Evolutionary conservation across 2,888 invertebrate species (phyloP).

Genomic region (Drosophila mimica): DNA sequence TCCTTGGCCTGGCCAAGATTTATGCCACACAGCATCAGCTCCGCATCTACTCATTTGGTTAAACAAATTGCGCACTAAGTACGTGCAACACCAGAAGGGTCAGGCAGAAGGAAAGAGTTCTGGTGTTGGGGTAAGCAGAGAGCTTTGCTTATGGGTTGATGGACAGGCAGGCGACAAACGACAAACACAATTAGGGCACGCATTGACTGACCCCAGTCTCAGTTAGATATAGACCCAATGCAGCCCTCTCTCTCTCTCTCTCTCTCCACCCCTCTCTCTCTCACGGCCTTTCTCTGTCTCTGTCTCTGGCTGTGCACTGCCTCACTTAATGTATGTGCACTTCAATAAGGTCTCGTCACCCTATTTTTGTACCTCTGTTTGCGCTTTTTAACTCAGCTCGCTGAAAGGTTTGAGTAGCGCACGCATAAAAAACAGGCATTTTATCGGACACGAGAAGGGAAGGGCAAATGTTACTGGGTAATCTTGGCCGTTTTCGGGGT

Average conservation of each 20-base stretch:
- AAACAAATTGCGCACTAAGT: constrained; percentile 72
- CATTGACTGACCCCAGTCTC: constrained; percentile 53
- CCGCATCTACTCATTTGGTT: constrained; percentile 61
- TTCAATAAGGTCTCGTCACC: constrained; percentile 50
- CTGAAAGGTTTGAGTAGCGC: constrained; percentile 65
- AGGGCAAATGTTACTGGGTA: constrained; percentile 12
- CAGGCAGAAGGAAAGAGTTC: not conserved
- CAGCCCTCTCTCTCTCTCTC: not conserved
- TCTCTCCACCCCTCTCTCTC: not conserved
- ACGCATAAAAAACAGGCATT: constrained; percentile 53
- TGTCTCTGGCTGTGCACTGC: constrained; percentile 13
- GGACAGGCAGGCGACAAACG: constrained; percentile 18
- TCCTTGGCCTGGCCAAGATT: constrained; percentile 54
- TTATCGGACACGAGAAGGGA: constrained; percentile 3
- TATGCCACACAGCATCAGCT: constrained; percentile 44
- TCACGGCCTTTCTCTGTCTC: too few relatives aligned
- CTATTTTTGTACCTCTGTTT: constrained; percentile 46
- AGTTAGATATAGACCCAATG: constrained; percentile 16
- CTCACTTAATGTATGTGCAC: constrained; percentile 13
- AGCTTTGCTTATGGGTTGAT: not conserved
- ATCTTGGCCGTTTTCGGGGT: constrained; percentile 68
- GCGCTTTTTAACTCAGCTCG: constrained; percentile 59
- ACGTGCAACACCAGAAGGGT: constrained; percentile 8
- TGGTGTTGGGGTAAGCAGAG: not conserved
- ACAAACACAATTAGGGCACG: constrained; percentile 66